Conservation (phyloP, 2,888 invertebrate species). For the Clepsis dumicolana region DNA sequence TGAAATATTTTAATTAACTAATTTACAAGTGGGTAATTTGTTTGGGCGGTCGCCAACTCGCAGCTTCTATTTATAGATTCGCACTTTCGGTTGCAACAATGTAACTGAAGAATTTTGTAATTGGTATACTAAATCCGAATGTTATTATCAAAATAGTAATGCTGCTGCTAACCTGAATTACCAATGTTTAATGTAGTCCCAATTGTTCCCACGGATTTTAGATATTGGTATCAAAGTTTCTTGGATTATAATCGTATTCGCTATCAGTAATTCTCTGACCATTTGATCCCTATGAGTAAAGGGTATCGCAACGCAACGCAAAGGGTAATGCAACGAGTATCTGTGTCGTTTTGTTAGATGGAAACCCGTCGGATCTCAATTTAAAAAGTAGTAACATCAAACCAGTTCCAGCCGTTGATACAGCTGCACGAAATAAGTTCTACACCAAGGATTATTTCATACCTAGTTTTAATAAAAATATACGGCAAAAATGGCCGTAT, state of each 20-base stretch:
- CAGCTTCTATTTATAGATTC: constrained; percentile 66
- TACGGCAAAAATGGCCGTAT: no score
- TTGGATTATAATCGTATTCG: no score
- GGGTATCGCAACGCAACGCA: no score
- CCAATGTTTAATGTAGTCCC: neutral
- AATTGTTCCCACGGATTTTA: no score
- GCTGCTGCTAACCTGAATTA: neutral
- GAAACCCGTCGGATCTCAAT: constrained; percentile 64
- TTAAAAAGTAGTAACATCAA: constrained; percentile 69
- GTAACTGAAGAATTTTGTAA: constrained; percentile 46
- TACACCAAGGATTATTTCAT: constrained; percentile 8
- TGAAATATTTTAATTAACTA: constrained; percentile 34
- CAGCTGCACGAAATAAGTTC: constrained; percentile 47
- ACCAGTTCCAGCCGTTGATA: constrained; percentile 60
- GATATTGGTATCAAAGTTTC: no score
- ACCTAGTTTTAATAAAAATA: neutral
- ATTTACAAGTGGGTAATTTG: constrained; percentile 49
- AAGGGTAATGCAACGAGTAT: neutral
- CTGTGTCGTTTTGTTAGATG: constrained; percentile 49
- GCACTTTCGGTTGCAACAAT: constrained; percentile 60
- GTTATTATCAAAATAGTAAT: neutral
- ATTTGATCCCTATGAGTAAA: neutral
- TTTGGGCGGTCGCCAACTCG: constrained; percentile 62
- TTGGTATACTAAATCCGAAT: constrained; percentile 34
- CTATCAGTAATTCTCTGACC: neutral